These are phyloP conservation scores for Catalaphyllia jardinei DNA, from an alignment of 64 coral and sea anemone genomes.

Conservation along the genomic window DNA sequence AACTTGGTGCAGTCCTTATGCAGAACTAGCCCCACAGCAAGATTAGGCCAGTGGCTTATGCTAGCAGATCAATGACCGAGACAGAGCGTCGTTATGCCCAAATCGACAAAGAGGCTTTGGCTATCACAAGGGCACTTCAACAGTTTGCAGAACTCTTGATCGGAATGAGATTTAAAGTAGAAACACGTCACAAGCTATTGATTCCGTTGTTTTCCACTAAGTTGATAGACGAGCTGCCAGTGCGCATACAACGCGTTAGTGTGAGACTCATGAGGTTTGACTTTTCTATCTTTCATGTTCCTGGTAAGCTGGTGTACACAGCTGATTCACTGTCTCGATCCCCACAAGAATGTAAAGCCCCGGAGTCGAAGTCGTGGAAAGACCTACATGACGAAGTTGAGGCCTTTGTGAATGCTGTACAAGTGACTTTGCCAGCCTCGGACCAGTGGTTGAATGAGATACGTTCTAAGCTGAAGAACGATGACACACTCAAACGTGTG, in stretches of 20 bases:
- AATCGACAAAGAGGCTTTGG: constrained; percentile 4
- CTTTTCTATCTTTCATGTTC: too few relatives aligned
- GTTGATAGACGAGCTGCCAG: too few relatives aligned
- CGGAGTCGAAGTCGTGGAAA: too few relatives aligned
- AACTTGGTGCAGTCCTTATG: constrained; percentile 52
- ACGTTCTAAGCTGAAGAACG: constrained; percentile 6
- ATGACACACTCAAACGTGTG: constrained; percentile 19
- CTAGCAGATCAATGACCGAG: constrained; percentile 19
- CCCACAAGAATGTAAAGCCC: too few relatives aligned
- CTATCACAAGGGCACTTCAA: constrained; percentile 8
- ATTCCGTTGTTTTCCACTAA: too few relatives aligned
- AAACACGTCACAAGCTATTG: too few relatives aligned
- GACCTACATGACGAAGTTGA: constrained; percentile 37
- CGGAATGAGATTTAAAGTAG: too few relatives aligned
- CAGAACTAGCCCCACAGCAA: constrained; percentile 26
- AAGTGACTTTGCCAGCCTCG: constrained; percentile 7
- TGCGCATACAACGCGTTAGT: too few relatives aligned
- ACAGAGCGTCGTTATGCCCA: neutral
- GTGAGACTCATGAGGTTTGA: too few relatives aligned
- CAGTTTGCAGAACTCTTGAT: constrained; percentile 12
- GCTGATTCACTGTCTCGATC: too few relatives aligned
- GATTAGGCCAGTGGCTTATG: constrained; percentile 18
- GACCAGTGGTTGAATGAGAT: constrained; percentile 29
- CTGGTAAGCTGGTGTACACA: too few relatives aligned
- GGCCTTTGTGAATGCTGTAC: constrained; percentile 26